These are phyloP conservation scores for Ivindomyrus marchei DNA, from an alignment of 2,113 vertebrate genomes.

Conservation along the genomic window DNA sequence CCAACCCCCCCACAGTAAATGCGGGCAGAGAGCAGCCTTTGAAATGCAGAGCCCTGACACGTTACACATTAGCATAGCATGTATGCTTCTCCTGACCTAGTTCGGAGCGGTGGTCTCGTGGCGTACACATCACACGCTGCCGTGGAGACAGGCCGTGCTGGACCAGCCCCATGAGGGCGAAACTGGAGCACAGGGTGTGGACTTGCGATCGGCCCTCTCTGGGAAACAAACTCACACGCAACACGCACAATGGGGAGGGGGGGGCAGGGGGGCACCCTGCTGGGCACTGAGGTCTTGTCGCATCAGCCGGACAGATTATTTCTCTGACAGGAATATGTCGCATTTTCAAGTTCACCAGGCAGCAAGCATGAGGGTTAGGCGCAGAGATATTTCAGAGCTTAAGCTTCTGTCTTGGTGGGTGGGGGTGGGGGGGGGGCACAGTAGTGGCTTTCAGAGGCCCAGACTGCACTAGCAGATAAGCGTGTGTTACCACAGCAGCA, in stretches of 20 bases:
- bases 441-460: background rate
- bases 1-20: conserved; percentile 18
- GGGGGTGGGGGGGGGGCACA: background rate
- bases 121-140: conserved; percentile 25
- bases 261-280: background rate
- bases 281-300: background rate
- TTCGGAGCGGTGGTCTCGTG: conserved; percentile 44
- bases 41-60: conserved; percentile 41
- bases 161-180: background rate
- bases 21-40: conserved; percentile 32
- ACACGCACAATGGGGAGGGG: background rate
- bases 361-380: background rate
- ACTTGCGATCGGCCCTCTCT: background rate
- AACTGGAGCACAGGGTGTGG: background rate
- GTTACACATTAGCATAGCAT: conserved; percentile 37
- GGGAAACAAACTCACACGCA: background rate
- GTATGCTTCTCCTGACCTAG: conserved; percentile 42
- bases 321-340: background rate
- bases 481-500: background rate
- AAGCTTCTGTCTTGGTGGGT: background rate
- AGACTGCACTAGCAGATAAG: background rate
- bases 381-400: background rate
- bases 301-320: background rate
- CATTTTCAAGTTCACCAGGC: background rate
- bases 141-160: background rate